A percentile compares a stretch with the other conserved stretches of the same genome.
phyloP scores from a whole-genome alignment of 2,113 vertebrate species.

The Bungarus multicinctus region DNA sequence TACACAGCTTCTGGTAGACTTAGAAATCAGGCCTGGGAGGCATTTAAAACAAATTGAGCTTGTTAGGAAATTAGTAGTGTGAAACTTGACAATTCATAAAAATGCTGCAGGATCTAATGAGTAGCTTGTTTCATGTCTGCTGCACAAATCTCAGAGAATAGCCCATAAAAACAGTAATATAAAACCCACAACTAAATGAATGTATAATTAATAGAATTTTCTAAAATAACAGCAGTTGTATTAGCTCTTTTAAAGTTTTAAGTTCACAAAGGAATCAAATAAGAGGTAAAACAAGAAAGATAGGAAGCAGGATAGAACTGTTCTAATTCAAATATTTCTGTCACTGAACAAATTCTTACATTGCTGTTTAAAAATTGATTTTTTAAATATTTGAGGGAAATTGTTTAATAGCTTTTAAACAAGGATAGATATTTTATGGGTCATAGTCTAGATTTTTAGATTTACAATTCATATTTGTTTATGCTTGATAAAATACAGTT shows the following conservation, averaged over 20 bases:
- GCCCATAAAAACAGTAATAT: constrained; percentile 23
- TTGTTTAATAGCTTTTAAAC: background rate
- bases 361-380: constrained; percentile 32
- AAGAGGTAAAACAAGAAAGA: constrained; percentile 13
- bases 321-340: background rate
- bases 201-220: constrained; percentile 14
- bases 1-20: constrained; percentile 62
- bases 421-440: background rate
- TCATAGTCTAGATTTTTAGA: constrained; percentile 28
- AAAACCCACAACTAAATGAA: background rate
- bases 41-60: constrained; percentile 74
- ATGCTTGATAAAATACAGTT: constrained; percentile 32
- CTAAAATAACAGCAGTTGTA: constrained; percentile 2
- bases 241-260: constrained; percentile 10
- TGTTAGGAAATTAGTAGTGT: constrained; percentile 72
- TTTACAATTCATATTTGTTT: constrained; percentile 41
- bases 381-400: background rate
- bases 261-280: constrained; percentile 12
- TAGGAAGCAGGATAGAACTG: constrained; percentile 20
- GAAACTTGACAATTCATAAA: constrained; percentile 68
- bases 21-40: constrained; percentile 71
- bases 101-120: constrained; percentile 58
- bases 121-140: constrained; percentile 55
- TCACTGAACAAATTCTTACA: constrained; percentile 25
- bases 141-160: constrained; percentile 55